Percentiles rank a stretch among this genome's conserved stretches.
Conservation (phyloP, 2,113 vertebrate genomes). For the Trogon melanurus region DNA sequence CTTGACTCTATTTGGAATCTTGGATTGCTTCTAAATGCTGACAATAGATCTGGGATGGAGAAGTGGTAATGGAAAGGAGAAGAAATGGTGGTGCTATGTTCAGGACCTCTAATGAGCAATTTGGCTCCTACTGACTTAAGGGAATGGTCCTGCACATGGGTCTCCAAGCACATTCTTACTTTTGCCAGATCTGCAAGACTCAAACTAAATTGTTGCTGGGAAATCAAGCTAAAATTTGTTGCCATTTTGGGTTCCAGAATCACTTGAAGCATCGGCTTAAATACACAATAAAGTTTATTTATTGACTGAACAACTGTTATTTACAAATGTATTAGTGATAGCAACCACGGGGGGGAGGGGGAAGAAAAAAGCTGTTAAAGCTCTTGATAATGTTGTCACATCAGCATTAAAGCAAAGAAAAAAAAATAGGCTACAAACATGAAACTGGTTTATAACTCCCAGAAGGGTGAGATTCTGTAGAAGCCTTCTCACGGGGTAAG, state of each 20-base stretch:
- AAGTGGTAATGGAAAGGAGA: neutral
- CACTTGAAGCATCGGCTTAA: conserved; percentile 34
- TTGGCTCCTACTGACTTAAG: neutral
- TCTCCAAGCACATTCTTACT: neutral
- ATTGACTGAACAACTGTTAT: neutral
- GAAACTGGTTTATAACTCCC: conserved; percentile 34
- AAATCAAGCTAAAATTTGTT: conserved; percentile 24
- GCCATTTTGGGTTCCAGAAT: neutral
- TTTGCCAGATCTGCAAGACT: neutral
- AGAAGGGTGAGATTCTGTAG: neutral
- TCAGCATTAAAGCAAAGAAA: conserved; percentile 34
- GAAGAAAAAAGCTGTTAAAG: neutral
- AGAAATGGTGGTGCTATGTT: neutral
- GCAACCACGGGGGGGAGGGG: neutral
- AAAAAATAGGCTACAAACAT: neutral
- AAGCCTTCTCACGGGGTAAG: neutral
- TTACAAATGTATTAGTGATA: neutral
- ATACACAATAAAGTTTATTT: conserved; percentile 29
- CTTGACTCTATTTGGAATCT: neutral
- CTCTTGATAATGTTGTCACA: neutral
- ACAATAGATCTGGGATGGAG: neutral
- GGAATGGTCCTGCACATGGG: neutral
- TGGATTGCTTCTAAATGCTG: neutral
- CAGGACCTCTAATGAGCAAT: neutral
- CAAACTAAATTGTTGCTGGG: neutral